Base-by-base conservation (phyloP, 2,797 vertebrate genomes). In the Sorex maritimensis region DNA sequence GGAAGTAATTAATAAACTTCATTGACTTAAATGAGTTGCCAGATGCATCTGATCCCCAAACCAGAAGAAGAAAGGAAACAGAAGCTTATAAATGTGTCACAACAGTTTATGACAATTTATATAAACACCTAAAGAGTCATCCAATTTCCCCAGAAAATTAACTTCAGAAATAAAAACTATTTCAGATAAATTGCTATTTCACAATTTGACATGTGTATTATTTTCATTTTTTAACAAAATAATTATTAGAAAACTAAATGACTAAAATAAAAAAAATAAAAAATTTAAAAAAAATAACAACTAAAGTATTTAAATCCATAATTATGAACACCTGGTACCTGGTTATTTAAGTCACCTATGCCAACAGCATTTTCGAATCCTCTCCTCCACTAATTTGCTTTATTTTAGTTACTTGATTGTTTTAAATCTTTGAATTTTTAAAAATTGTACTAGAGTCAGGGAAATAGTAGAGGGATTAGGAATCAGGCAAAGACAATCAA, bases 1-100 rank as follows among this genome's bases (percentile, higher is more conserved):
- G 58, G 94, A 97, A 75, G 71, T 91, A 93, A 98, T 97, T 97
- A 97, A 95, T 96, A 96, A 97, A 88, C 94, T 88, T 95, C 94
- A 89, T 96, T 96, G 94, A 92, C 41, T 75, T 95, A 97, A 97
- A 96, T 94, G 92, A 96, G 72, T 96, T 97, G 91, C 82, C 97
- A 98, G 97, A 97, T 96, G 94, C 44, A 87, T 90, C 9, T 84
- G 74, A 94, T n/a, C 96, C 68, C 88, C 90, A 90, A 94, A 74
- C 81, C 90, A 86, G 77, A 71, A 92, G 68, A 95, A 89, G 41
- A 91, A 88, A 91, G 61, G 17, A 10, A 97, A 94, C 68, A 94
- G 19, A 87, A 83, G 19, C 11, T 69, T 58, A 55, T 63, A 68
- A 87, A 93, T 15, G n/a, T 91, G 24, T 81, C 88, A 93, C 28